A percentile compares a stretch with the other conserved stretches of the same genome.
Evolutionary conservation across 1,140 invertebrate genomes (phyloP).

Genomic region (Scaptodrosophila lebanonensis): DNA sequence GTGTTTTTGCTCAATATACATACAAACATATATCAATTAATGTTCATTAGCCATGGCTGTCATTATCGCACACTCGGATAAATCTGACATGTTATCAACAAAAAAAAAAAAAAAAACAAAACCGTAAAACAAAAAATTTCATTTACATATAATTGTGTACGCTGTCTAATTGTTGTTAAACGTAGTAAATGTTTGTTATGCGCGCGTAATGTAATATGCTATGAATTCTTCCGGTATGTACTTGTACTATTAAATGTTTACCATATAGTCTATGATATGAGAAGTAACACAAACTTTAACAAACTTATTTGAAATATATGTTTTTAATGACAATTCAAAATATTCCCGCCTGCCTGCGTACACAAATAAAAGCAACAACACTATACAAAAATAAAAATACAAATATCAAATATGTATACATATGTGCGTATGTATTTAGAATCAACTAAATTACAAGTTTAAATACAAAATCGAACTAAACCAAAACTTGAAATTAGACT

Average conservation of each 20-base stretch:
- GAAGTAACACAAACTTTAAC: slow-evolving; percentile 24
- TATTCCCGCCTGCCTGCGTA: slow-evolving; percentile 20
- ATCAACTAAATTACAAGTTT: not conserved
- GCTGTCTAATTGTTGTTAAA: slow-evolving; percentile 60
- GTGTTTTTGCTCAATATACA: slow-evolving; percentile 23
- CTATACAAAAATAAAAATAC: slow-evolving; percentile 3
- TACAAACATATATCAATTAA: not conserved
- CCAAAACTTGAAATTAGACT: slow-evolving; percentile 65
- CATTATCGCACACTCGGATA: too few relatives aligned
- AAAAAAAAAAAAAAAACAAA: slow-evolving; percentile 11
- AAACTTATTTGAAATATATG: slow-evolving; percentile 9
- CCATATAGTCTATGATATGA: slow-evolving; percentile 60
- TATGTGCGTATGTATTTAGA: not conserved
- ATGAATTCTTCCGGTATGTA: slow-evolving; percentile 45
- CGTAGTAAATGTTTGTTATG: slow-evolving; percentile 14
- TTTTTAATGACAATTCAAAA: slow-evolving; percentile 39
- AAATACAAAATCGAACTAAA: slow-evolving; percentile 34
- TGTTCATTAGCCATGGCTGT: too few relatives aligned
- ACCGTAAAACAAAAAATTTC: not conserved
- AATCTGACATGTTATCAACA: too few relatives aligned
- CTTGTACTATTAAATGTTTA: slow-evolving; percentile 55
- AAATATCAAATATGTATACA: slow-evolving; percentile 13
- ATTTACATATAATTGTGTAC: slow-evolving; percentile 35
- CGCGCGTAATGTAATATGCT: slow-evolving; percentile 17
- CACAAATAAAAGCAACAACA: slow-evolving; percentile 7